These are phyloP conservation scores for Caranx ignobilis DNA, from an alignment of 2,113 vertebrate species.

Conservation along the genomic window DNA sequence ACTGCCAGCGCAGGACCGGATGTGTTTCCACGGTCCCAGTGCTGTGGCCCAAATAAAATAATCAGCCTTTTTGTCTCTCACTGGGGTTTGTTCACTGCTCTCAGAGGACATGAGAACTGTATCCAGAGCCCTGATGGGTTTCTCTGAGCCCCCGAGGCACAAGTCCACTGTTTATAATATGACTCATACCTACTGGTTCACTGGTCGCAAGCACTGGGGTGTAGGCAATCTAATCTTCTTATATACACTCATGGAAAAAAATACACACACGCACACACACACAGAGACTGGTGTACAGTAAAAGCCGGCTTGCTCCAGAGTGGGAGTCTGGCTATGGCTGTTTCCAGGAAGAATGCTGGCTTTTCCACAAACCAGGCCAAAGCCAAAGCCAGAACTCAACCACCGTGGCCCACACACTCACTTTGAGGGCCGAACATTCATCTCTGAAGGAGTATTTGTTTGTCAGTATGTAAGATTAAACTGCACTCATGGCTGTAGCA, in stretches of 20 bases:
- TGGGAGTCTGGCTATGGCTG: conserved; percentile 30
- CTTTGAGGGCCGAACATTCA: conserved; percentile 9
- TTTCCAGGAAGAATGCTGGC: conserved; percentile 61
- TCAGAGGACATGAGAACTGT: conserved; percentile 7
- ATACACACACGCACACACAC: background rate
- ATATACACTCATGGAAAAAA: conserved; percentile 45
- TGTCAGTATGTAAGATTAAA: conserved; percentile 6
- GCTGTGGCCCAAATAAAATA: conserved; percentile 51
- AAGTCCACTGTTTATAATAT: conserved; percentile 55
- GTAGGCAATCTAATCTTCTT: conserved; percentile 14
- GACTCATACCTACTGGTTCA: conserved; percentile 49
- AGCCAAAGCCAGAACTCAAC: conserved; percentile 32
- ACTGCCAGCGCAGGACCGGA: conserved; percentile 11
- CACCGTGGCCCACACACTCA: conserved; percentile 23
- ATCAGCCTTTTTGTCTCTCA: conserved; percentile 31
- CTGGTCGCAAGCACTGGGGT: conserved; percentile 19
- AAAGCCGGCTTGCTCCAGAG: conserved; percentile 30
- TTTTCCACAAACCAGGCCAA: conserved; percentile 60
- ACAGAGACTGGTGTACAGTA: conserved; percentile 31
- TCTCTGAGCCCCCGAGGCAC: conserved; percentile 13
- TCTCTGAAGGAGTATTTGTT: conserved; percentile 18
- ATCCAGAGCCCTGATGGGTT: conserved; percentile 22
- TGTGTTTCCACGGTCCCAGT: conserved; percentile 45
- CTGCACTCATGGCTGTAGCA: conserved; percentile 3
- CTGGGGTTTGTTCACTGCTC: conserved; percentile 9